Evolutionary conservation across 2,888 invertebrate species (phyloP), one percentile per base, ranked within the genome.

Genomic region (Parnassius smintheus): DNA sequence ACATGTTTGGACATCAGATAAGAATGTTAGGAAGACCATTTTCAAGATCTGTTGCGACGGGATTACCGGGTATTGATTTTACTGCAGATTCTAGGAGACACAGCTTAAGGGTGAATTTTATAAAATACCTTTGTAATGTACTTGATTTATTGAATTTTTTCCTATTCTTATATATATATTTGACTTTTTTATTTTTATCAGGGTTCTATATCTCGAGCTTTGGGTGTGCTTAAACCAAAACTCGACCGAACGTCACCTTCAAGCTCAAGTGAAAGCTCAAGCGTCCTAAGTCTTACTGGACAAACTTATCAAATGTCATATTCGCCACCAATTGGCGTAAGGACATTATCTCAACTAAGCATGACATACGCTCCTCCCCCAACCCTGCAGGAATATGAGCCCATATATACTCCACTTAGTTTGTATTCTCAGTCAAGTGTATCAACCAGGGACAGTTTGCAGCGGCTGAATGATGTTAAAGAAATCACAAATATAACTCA

Each of bases 151-250:
- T 35, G 7, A 35, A 35, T 35, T 35, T 7, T 4, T 35, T 35
- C 4, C 7, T 35, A 35, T 35, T 35, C 35, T 35, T 35, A 35
- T 35, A 35, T 35, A 35, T 1, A 35, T 0, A 35, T 7, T 7
- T 35, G 35, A 49, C 8, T 49, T 9, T 49, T 53, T 12, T 45
- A 42, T 42, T 49, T 48, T 68, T 68, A n/a, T 88, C 35, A 96
- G 96, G 95, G 95, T 66, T 95, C 95, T 56, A 91, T 96, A 81
- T 95, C 94, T 65, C 92, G 95, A 65, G 96, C 95, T 3, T 85
- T 96, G 49, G 96, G 96, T 54, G 96, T 94, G 51, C 93, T 94
- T 4, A 93, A 94, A 72, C 92, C 93, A 63, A 92, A 92, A 68
- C 89, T 91, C 68, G 94, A 95, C 60, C 92, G 94, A 65, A 93